phyloP scores from a whole-genome alignment of 2,797 vertebrate genomes.

The Vultur gryphus region DNA sequence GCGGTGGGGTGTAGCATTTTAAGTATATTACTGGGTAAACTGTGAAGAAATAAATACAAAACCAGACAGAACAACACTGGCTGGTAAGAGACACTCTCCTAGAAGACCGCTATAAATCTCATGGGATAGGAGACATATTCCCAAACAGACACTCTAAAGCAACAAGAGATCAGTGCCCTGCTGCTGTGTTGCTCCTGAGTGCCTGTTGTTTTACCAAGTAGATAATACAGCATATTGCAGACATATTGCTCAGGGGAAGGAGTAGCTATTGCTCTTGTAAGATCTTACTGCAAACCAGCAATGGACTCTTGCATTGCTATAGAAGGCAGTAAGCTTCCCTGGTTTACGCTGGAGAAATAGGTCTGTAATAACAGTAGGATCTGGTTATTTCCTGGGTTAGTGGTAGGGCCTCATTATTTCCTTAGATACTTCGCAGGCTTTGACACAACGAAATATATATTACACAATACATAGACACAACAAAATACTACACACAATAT shows the following conservation, averaged over 20 bases:
- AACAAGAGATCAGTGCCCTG: background rate
- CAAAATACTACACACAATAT: background rate
- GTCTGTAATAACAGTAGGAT: rapidly evolving
- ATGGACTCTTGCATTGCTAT: background rate
- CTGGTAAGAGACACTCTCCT: background rate
- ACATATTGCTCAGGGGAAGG: background rate
- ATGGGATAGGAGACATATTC: background rate
- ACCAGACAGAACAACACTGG: background rate
- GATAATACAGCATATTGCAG: background rate
- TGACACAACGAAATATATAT: background rate
- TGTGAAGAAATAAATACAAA: background rate
- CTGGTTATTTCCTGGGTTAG: background rate
- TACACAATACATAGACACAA: background rate
- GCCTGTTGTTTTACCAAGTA: background rate
- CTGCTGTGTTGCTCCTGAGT: background rate
- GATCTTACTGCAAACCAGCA: background rate
- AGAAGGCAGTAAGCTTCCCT: background rate
- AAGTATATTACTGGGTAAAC: background rate
- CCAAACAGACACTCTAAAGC: background rate
- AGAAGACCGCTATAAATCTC: background rate
- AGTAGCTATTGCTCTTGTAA: background rate
- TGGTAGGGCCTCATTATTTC: background rate
- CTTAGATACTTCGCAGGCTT: background rate
- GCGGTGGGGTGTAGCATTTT: background rate
- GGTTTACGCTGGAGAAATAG: background rate